A percentile compares a stretch with the other conserved stretches of the same genome.
Evolutionary conservation across 1,140 invertebrate genomes (phyloP).

Genomic region (Cylas formicarius): DNA sequence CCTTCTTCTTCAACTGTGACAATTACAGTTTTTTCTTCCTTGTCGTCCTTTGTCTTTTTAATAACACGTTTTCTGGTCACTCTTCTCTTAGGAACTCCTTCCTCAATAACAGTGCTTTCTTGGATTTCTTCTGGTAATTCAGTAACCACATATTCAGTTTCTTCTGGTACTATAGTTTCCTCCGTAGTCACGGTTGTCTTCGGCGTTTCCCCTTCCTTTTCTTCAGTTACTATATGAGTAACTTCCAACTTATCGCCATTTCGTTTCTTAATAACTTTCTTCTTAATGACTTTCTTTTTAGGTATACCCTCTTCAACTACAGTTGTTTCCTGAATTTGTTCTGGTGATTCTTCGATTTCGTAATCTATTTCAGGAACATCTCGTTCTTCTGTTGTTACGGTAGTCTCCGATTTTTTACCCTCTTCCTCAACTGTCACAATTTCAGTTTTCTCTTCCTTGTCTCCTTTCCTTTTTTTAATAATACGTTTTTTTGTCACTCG

Average conservation of each 20-base stretch:
- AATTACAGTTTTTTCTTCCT: slow-evolving; percentile 42
- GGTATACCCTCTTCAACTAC: slow-evolving; percentile 28
- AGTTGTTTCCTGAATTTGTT: slow-evolving; percentile 30
- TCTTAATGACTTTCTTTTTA: slow-evolving; percentile 40
- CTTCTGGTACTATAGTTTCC: slow-evolving; percentile 18
- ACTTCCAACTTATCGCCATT: slow-evolving; percentile 34
- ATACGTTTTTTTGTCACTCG: slow-evolving; percentile 19
- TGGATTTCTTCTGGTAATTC: slow-evolving; percentile 35
- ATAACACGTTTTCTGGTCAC: slow-evolving; percentile 35
- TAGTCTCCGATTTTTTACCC: slow-evolving; percentile 34
- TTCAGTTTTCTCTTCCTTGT: slow-evolving; percentile 37
- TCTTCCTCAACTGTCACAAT: slow-evolving; percentile 37
- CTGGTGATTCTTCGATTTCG: slow-evolving; percentile 30
- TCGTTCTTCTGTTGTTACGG: slow-evolving; percentile 33
- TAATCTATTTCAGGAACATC: slow-evolving; percentile 15
- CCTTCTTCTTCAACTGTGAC: slow-evolving; percentile 44
- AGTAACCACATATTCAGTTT: slow-evolving; percentile 23
- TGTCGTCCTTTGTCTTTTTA: slow-evolving; percentile 42
- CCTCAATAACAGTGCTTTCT: slow-evolving; percentile 33
- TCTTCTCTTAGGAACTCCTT: slow-evolving; percentile 32
- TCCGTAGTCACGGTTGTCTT: slow-evolving; percentile 33
- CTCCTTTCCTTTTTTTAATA: slow-evolving; percentile 34
- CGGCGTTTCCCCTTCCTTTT: slow-evolving; percentile 39
- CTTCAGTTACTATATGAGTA: slow-evolving; percentile 35
- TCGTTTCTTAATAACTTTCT: slow-evolving; percentile 39